These are phyloP conservation scores for Antheraea assamensis DNA, from an alignment of 2,888 invertebrate species.

Conservation along the genomic window DNA sequence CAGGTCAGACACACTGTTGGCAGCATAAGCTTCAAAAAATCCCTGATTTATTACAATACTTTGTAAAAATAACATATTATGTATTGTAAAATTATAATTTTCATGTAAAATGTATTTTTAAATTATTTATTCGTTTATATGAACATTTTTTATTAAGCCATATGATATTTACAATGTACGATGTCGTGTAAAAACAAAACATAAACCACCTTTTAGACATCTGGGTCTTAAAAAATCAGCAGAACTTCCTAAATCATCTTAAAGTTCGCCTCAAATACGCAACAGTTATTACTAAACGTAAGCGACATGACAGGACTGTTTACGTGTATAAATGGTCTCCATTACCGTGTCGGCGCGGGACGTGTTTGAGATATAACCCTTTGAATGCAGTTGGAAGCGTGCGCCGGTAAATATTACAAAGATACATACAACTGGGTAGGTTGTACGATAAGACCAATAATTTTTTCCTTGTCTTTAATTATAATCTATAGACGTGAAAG, in stretches of 20 bases:
- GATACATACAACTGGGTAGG: conserved; percentile 36
- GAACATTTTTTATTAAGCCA: no score
- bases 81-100: no score
- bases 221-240: no score
- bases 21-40: no score
- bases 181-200: no score
- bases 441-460: neutral
- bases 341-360: conserved; percentile 52
- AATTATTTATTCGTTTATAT: no score
- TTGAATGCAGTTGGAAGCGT: conserved; percentile 61
- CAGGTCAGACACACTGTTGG: no score
- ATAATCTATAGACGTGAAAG: neutral
- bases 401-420: conserved; percentile 45
- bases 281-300: neutral
- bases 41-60: no score
- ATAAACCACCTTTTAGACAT: no score
- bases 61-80: no score
- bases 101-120: no score
- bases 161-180: no score
- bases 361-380: conserved; percentile 72
- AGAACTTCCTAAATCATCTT: neutral
- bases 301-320: conserved; percentile 49
- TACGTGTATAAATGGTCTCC: conserved; percentile 64
- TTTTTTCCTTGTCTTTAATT: neutral
- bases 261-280: neutral